These are phyloP conservation scores for Oscheius sp. DNA, from an alignment of 2,888 invertebrate genomes.

Conservation along the genomic window DNA sequence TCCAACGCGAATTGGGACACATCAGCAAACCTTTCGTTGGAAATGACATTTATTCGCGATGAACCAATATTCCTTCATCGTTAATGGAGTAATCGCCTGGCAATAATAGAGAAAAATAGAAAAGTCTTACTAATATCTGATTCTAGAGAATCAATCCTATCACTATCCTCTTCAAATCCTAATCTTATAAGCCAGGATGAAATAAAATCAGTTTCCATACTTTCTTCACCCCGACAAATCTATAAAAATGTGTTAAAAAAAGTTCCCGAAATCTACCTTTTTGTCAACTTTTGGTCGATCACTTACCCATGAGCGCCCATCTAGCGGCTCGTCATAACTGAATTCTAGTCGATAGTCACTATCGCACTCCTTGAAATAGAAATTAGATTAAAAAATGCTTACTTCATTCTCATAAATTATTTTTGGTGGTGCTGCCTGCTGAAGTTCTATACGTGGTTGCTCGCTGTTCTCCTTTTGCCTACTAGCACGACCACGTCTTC, in stretches of 20 bases:
- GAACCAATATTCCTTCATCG: neutral
- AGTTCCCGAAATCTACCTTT: neutral
- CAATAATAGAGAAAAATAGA: neutral
- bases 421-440: too few relatives aligned
- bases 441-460: too few relatives aligned
- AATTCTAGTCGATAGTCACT: neutral
- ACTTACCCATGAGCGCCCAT: neutral
- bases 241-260: neutral
- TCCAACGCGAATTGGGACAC: constrained; percentile 21
- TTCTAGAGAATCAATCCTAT: too few relatives aligned
- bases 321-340: neutral
- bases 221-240: neutral
- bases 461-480: neutral
- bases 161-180: neutral
- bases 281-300: neutral
- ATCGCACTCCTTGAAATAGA: too few relatives aligned
- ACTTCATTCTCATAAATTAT: too few relatives aligned
- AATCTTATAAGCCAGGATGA: neutral
- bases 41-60: neutral
- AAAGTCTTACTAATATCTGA: neutral
- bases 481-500: neutral
- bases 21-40: neutral
- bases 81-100: neutral
- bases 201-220: neutral
- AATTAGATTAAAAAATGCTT: too few relatives aligned